phyloP scores from a whole-genome alignment of 2,888 invertebrate species.

The Chymomyza procnemis region DNA sequence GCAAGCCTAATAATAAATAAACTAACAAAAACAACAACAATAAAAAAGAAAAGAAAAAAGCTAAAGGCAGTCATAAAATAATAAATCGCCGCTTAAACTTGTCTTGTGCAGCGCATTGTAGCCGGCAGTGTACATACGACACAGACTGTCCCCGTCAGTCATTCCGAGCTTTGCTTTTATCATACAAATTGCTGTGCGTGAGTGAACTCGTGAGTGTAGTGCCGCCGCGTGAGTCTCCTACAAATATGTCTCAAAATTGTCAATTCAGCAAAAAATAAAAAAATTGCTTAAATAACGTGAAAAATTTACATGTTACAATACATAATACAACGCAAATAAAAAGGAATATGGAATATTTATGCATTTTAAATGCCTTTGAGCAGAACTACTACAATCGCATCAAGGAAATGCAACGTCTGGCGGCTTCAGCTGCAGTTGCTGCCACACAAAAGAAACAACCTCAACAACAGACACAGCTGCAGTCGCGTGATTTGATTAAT shows the following conservation, averaged over 20 bases:
- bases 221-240: neutral
- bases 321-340: neutral
- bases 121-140: slow-evolving; percentile 16
- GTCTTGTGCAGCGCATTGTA: neutral
- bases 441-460: slow-evolving; percentile 34
- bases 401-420: slow-evolving; percentile 69
- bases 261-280: neutral
- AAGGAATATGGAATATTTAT: slow-evolving; percentile 73
- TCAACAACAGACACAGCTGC: slow-evolving; percentile 36
- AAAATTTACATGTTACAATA: neutral
- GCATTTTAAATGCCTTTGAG: slow-evolving; percentile 75
- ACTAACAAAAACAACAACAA: slow-evolving; percentile 37
- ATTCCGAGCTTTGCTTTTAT: slow-evolving; percentile 1
- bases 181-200: neutral
- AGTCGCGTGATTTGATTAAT: slow-evolving; percentile 2
- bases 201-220: neutral
- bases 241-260: neutral
- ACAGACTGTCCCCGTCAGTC: slow-evolving; percentile 9
- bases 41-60: slow-evolving; percentile 37
- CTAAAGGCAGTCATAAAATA: slow-evolving; percentile 43
- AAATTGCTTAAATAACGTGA: too few relatives aligned
- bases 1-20: slow-evolving; percentile 13
- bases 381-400: slow-evolving; percentile 72
- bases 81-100: slow-evolving; percentile 14
- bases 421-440: slow-evolving; percentile 51